Conservation (phyloP, 2,113 vertebrate species). For the Aleadryas rufinucha region DNA sequence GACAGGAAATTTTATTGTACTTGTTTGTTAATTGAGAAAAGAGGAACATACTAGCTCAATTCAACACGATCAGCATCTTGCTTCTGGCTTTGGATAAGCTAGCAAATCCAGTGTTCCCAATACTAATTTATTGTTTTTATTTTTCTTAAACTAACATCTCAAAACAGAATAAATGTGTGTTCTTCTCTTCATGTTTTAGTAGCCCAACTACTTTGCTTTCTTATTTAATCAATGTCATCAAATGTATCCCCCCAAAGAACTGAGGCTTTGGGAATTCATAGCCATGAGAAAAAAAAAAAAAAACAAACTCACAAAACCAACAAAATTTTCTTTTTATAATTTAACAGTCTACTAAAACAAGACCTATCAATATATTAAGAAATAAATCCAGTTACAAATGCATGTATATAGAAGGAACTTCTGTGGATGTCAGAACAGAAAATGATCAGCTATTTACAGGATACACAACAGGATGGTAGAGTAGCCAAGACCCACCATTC, state of each 20-base stretch:
- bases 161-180: constrained; percentile 55
- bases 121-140: constrained; percentile 59
- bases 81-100: constrained; percentile 44
- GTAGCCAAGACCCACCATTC: constrained; percentile 63
- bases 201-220: constrained; percentile 75
- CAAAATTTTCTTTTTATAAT: constrained; percentile 68
- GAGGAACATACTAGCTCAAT: constrained; percentile 67
- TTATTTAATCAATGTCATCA: constrained; percentile 67
- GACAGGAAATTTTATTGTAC: constrained; percentile 76
- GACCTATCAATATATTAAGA: constrained; percentile 77
- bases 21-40: constrained; percentile 70
- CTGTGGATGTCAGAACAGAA: constrained; percentile 60
- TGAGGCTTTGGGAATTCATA: constrained; percentile 63
- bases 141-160: constrained; percentile 66
- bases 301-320: constrained; percentile 60
- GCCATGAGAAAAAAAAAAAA: constrained; percentile 59
- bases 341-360: constrained; percentile 76
- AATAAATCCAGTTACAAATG: constrained; percentile 79
- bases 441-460: constrained; percentile 75
- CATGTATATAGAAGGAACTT: constrained; percentile 63
- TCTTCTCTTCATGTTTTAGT: constrained; percentile 71
- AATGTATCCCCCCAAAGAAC: constrained; percentile 45
- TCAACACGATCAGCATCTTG: constrained; percentile 65
- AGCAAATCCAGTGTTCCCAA: constrained; percentile 68
- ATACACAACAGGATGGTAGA: constrained; percentile 66